Evolutionary conservation across 2,113 vertebrate species (phyloP).

Genomic region (Bathybates hornii): DNA sequence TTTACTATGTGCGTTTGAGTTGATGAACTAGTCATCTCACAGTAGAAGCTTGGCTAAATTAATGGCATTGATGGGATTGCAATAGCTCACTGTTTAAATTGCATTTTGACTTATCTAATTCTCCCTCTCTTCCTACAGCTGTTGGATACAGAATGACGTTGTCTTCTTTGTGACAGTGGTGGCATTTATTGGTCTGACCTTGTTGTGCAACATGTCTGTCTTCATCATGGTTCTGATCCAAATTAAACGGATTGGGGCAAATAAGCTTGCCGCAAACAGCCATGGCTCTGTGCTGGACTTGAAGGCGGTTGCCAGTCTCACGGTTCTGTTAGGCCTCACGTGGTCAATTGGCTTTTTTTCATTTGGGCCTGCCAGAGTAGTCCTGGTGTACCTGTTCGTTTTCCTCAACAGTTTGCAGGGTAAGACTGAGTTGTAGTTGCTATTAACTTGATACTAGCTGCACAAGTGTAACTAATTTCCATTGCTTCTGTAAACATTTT

Average conservation of each 20-base stretch:
- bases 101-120: fast-evolving
- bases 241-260: slow-evolving; percentile 69
- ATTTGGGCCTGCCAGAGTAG: slow-evolving; percentile 70
- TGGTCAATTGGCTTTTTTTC: slow-evolving; percentile 83
- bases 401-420: slow-evolving; percentile 85
- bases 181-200: slow-evolving; percentile 74
- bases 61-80: fast-evolving
- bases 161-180: slow-evolving; percentile 79
- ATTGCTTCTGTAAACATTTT: background rate
- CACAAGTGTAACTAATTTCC: background rate
- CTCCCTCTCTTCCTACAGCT: slow-evolving; percentile 61
- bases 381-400: slow-evolving; percentile 81
- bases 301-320: slow-evolving; percentile 77
- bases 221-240: slow-evolving; percentile 81
- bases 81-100: background rate
- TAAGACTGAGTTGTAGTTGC: slow-evolving; percentile 35
- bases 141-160: slow-evolving; percentile 77
- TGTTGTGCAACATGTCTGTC: slow-evolving; percentile 76
- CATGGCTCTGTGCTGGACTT: slow-evolving; percentile 63
- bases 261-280: slow-evolving; percentile 45
- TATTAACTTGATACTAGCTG: fast-evolving
- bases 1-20: background rate
- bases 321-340: slow-evolving; percentile 83
- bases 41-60: background rate
- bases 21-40: background rate